Conservation (phyloP, 2,113 vertebrate species). For the Antechinus stuartii region DNA sequence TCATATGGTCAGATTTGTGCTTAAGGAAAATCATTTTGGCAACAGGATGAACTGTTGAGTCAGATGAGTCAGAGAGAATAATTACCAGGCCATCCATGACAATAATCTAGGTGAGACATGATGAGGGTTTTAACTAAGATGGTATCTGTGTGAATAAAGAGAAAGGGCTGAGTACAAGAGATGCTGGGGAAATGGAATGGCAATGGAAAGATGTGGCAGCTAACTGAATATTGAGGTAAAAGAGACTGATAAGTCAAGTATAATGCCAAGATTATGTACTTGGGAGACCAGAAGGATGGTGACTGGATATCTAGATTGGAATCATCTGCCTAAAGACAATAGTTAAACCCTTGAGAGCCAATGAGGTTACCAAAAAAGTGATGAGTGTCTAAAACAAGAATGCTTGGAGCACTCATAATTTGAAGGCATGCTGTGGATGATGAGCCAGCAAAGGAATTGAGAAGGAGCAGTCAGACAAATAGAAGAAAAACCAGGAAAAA, state of each 20-base stretch:
- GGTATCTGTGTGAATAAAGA: neutral
- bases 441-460: neutral
- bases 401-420: neutral
- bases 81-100: neutral
- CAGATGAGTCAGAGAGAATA: neutral
- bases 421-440: neutral
- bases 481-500: neutral
- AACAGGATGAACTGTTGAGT: neutral
- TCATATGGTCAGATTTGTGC: neutral
- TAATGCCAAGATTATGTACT: neutral
- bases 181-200: neutral
- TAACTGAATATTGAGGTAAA: neutral
- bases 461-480: neutral
- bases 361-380: neutral
- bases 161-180: neutral
- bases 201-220: neutral
- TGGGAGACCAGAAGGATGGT: neutral
- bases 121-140: neutral
- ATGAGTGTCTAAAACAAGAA: neutral
- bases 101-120: neutral
- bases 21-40: neutral
- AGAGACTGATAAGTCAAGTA: neutral
- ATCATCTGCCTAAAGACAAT: neutral
- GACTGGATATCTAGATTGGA: neutral
- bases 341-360: neutral